A percentile compares a stretch with the other conserved stretches of the same genome.
Evolutionary conservation across 2,888 invertebrate species (phyloP).

Genomic region (Cephus sareptanus): DNA sequence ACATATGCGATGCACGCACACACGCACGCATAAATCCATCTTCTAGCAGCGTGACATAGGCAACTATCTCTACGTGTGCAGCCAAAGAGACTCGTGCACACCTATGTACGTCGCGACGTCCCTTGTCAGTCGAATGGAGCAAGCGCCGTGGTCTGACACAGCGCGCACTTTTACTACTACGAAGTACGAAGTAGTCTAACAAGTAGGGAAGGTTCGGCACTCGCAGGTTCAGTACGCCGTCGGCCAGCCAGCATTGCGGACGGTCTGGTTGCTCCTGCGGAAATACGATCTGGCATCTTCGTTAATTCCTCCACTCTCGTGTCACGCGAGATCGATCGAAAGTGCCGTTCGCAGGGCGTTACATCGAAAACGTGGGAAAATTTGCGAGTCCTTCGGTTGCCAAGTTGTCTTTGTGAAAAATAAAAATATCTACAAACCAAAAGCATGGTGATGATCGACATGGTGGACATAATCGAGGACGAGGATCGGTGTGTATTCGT

Average conservation of each 20-base stretch:
- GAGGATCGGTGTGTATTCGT: slow-evolving; percentile 57
- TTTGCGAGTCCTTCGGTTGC: neutral
- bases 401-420: too few relatives aligned
- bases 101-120: too few relatives aligned
- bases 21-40: too few relatives aligned
- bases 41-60: too few relatives aligned
- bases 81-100: too few relatives aligned
- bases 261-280: neutral
- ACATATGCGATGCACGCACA: too few relatives aligned
- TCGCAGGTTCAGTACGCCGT: slow-evolving; percentile 7
- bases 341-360: too few relatives aligned
- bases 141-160: slow-evolving; percentile 9
- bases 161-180: slow-evolving; percentile 5
- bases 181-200: slow-evolving; percentile 5
- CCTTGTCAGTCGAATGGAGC: slow-evolving; percentile 1
- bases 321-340: too few relatives aligned
- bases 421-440: too few relatives aligned
- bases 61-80: too few relatives aligned
- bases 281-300: neutral
- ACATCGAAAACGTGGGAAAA: neutral
- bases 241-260: neutral
- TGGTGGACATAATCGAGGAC: slow-evolving; percentile 59
- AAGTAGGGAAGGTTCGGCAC: slow-evolving; percentile 3
- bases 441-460: slow-evolving; percentile 62
- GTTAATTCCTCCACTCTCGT: too few relatives aligned